Base-by-base conservation (phyloP, 2,113 vertebrate genomes). In the Pygoscelis antarcticus region DNA sequence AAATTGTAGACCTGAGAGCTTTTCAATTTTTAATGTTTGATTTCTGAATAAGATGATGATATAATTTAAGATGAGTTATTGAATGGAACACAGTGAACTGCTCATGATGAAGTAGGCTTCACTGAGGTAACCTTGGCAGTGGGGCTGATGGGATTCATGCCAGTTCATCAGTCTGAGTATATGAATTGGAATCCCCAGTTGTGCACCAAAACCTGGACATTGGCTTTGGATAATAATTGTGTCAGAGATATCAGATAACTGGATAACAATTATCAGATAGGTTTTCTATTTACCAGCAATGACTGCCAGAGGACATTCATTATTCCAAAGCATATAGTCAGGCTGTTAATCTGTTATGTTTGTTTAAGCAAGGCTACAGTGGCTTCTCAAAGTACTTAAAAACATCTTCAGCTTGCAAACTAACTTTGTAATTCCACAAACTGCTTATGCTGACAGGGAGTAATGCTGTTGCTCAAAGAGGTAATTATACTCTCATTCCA, bases 141-240 rank as follows among this genome's bases (percentile, higher is more conserved):
- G 83, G 42, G 80, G 51, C 75, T 91, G 87, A 13, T 60, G 80
- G 69, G 75, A 90, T 60, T 58, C 66, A 10, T 94, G 96, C 95
- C 97, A 92, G 57, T 97, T 97, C 81, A 98, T 98, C 96, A 96
- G 78, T 65, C 57, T 74, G 85, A 96, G 76, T 76, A 91, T 88
- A 72, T 90, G 78, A 96, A 70, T 49, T 85, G 60, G 88, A 96
- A 96, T 97, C 70, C 84, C 96, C 60, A 94, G 77, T 88, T 94
- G 94, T 70, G 81, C 91, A 93, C 95, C 95, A 93, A 82, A 96
- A 87, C 68, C 89, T 96, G 87, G 87, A 88, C 68, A 55, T 70
- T n/a, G 79, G 88, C 90, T 92, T 83, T 44, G 74, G 89, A 34
- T 89, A 93, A 89, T 70, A 36, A 69, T 49, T 89, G 82, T 77